A percentile compares a stretch with the other conserved stretches of the same genome.
These are phyloP conservation scores for Andrena camellia DNA, from an alignment of 2,888 invertebrate genomes.

Conservation along the genomic window DNA sequence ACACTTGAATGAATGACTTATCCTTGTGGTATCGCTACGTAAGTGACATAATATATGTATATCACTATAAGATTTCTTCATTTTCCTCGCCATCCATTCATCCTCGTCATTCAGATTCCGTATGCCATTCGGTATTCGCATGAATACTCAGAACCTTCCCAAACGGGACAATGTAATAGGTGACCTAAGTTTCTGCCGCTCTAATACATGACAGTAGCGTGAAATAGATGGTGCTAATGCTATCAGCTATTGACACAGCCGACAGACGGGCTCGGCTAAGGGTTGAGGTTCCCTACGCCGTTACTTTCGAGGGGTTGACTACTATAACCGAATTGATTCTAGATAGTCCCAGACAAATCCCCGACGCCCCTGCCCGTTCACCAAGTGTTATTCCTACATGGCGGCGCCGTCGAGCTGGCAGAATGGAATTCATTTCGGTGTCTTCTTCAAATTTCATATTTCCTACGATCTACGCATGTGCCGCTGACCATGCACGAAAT, in stretches of 20 bases:
- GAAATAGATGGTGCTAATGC: constrained; percentile 74
- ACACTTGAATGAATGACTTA: not conserved
- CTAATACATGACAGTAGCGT: constrained; percentile 64
- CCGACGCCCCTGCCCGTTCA: constrained; percentile 65
- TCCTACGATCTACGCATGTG: constrained; percentile 3
- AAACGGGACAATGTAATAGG: constrained; percentile 13
- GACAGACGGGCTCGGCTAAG: constrained; percentile 70
- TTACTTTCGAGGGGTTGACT: constrained; percentile 60
- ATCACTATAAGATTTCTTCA: not conserved
- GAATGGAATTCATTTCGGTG: constrained; percentile 45
- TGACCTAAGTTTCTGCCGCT: constrained; percentile 33
- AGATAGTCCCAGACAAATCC: constrained; percentile 81
- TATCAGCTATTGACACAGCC: constrained; percentile 81
- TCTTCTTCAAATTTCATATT: constrained; percentile 29
- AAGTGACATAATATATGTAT: not conserved
- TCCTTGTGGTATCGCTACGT: not conserved
- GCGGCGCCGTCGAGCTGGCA: constrained; percentile 55
- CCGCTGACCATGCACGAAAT: not conserved
- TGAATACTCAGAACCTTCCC: not conserved
- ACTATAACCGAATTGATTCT: constrained; percentile 81
- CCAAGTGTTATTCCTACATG: constrained; percentile 74
- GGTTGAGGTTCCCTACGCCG: constrained; percentile 61
- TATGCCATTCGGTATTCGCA: not conserved
- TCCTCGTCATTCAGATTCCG: not conserved
- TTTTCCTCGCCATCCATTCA: not conserved